phyloP scores from a whole-genome alignment of 2,888 invertebrate species.

The Erpobdella octoculata region DNA sequence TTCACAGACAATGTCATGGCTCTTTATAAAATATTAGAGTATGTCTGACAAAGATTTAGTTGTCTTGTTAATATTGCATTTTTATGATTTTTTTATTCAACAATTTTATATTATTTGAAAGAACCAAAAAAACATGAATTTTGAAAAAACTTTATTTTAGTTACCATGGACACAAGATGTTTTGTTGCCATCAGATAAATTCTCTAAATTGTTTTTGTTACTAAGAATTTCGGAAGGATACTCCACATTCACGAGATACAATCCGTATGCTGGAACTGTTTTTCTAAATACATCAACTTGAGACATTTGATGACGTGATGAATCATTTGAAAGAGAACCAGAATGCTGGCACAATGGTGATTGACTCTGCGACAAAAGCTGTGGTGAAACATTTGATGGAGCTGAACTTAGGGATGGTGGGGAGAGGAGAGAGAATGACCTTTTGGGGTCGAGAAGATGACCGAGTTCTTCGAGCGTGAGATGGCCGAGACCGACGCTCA shows the following conservation, averaged over 20 bases:
- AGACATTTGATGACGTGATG: not conserved
- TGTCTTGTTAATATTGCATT: not conserved
- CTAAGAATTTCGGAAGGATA: conserved; percentile 17
- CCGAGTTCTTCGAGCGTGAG: conserved; percentile 27
- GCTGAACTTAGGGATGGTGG: not conserved
- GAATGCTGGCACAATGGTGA: not conserved
- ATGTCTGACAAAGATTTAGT: not conserved
- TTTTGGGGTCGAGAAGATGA: conserved; percentile 16
- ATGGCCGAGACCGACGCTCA: conserved; percentile 31
- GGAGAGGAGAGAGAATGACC: not conserved
- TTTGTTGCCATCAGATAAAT: too few species aligned
- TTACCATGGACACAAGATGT: too few species aligned
- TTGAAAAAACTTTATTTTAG: too few species aligned
- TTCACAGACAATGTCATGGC: conserved; percentile 20
- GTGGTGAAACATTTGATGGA: not conserved
- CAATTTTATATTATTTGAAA: not conserved
- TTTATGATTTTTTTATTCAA: not conserved
- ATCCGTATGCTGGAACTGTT: conserved; percentile 30
- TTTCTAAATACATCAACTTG: not conserved
- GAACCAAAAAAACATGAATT: not conserved
- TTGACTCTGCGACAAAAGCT: not conserved
- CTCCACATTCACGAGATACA: conserved; percentile 32
- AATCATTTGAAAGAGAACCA: not conserved
- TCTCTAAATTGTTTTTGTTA: not conserved
- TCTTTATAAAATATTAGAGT: conserved; percentile 1